Evolutionary conservation across 1,140 invertebrate species (phyloP), one percentile per base, ranked within the genome.

Genomic region (Drosophila rhopaloa): DNA sequence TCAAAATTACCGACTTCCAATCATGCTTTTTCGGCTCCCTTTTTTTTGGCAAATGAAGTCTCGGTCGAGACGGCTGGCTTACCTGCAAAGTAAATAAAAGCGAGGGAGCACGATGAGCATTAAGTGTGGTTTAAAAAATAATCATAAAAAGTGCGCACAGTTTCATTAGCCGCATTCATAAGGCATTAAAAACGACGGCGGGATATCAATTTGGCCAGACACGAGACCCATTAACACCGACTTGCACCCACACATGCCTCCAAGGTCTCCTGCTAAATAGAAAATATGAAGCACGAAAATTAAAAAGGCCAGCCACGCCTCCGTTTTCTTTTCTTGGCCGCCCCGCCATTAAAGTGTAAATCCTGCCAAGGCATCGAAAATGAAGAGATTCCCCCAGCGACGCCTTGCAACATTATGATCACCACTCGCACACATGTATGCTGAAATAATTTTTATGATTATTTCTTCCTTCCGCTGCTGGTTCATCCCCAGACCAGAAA

Each of bases 361-460:
- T 80, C 80, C 76, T 63, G 63, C 57, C 59, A 48, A 61, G 67
- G 83, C 82, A 86, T 82, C 75, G 70, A 86, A 86, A 81, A 73
- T 78, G 71, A 73, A 81, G 56, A 86, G 73, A 88, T 86, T 86
- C 83, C 71, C 78, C 75, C 76, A 66, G 65, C 65, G 75, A 72
- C 56, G 68, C 51, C 65, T 68, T 83, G 84, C 84, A 89, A 78
- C 84, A 89, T 89, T 89, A 89, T 89, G 84, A 89, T 89, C 84
- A 88, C 67, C 51, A 59, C 66, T 44, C 71, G 35, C 47, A 63
- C 54, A 79, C 56, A 54, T 48, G 66, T 74, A 61, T 67, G 76
- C 63, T 89, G 73, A 89, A 89, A 89, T 89, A 89, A 89, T 89
- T 89, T 89, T 89, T 89, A 89, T 89, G 84, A 89, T 89, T 89